Base-by-base conservation (phyloP, 2,113 vertebrate genomes). In the Coptodon bakossiorum region DNA sequence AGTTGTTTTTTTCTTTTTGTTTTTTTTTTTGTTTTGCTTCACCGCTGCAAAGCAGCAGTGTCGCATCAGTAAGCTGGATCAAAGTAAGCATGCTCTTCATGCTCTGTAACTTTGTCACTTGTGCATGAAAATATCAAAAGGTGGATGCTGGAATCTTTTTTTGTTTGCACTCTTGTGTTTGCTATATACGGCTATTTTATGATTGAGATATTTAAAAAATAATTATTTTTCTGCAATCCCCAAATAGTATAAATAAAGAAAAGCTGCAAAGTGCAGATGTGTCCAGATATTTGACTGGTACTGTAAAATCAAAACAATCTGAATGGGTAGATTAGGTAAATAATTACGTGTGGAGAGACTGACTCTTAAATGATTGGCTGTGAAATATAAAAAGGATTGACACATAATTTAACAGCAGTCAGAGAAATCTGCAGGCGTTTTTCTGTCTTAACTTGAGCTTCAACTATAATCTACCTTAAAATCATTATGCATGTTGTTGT, bases 161-260 rank as follows among this genome's bases (percentile, higher is more conserved):
- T 2, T 50, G 12, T 24, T 9, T 4, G 8, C 22, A 45, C 1
- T 73, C n/a, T 45, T 45, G 68, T 73, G 13, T 17, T 45, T 73
- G 38, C 8, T 16, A 27, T 5, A 17, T 73, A 0, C 0, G 1
- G n/a, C 19, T 68, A 48, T 48, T 27, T 48, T 76, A 48, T 29
- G 3, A 27, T 31, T 76, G 24, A 19, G 71, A 76, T 7, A 11
- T 76, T 48, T 29, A 48, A 29, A 66, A 66, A 61, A 31, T 0
- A 59, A 36, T 5, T 7, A 7, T 29, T 0, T 50, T 50, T 31
- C 38, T 50, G 45, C 43, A 76, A 76, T 50, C 8, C 5, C 40
- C 9, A 45, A 73, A 45, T 73, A 45, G n/a, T 73, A 5, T 24
- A 73, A 27, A 45, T 45, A 27, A 45, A 73, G 40, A 17, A 73